Evolutionary conservation across 2,797 vertebrate species (phyloP).

Genomic region (Eurystomus glaucurus): DNA sequence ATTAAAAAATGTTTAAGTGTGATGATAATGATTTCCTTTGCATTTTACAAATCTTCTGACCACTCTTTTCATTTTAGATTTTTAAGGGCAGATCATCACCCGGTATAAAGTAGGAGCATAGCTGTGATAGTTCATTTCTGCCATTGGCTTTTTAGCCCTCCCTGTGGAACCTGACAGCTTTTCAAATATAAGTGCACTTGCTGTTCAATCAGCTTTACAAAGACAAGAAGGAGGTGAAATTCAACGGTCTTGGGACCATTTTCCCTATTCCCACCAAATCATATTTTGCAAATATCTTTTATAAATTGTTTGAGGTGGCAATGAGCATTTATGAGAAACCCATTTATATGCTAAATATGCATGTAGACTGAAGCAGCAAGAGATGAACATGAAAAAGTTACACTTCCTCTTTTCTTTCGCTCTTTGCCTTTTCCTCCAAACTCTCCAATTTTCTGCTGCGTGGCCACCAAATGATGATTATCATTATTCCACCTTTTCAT

Average conservation of each 20-base stretch:
- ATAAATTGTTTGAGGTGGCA: not conserved
- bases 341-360: not conserved
- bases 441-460: not conserved
- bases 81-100: not conserved
- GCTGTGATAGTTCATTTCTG: not conserved
- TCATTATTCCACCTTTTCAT: not conserved
- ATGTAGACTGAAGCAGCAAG: not conserved
- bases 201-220: not conserved
- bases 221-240: not conserved
- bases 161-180: not conserved
- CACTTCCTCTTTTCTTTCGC: not conserved
- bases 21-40: not conserved
- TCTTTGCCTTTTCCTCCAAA: not conserved
- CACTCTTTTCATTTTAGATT: not conserved
- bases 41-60: not conserved
- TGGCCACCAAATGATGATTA: not conserved
- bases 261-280: not conserved
- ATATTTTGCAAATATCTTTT: not conserved
- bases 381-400: not conserved
- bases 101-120: not conserved
- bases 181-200: not conserved
- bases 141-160: not conserved
- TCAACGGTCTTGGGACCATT: not conserved
- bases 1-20: not conserved
- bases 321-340: not conserved